Evolutionary conservation across 2,888 invertebrate genomes (phyloP).

Genomic region (Myathropa florea): DNA sequence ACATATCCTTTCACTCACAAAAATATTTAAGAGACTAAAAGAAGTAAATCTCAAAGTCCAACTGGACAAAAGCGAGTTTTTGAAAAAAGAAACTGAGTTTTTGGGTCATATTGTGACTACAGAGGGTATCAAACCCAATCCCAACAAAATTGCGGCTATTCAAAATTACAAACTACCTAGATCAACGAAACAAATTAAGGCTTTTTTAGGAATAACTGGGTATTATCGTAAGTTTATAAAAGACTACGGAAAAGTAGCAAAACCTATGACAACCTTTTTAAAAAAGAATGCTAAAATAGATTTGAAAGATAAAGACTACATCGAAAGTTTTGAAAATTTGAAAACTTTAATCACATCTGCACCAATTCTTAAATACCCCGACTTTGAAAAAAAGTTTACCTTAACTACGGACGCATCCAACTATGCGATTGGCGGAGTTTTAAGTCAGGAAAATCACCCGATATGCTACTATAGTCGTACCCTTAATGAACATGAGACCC

Average conservation of each 20-base stretch:
- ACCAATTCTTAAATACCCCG: constrained; percentile 21
- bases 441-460: neutral
- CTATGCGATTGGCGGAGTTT: neutral
- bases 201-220: constrained; percentile 6
- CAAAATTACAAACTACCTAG: neutral
- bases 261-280: constrained; percentile 9
- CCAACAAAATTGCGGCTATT: neutral
- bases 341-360: constrained; percentile 10
- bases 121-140: constrained; percentile 59
- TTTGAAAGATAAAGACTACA: neutral
- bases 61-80: constrained; percentile 47
- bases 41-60: constrained; percentile 58
- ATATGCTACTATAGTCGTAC: constrained; percentile 19
- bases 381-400: constrained; percentile 18
- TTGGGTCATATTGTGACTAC: constrained; percentile 73
- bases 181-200: neutral
- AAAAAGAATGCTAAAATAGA: constrained; percentile 8
- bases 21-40: constrained; percentile 2
- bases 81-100: constrained; percentile 52
- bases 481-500: constrained; percentile 11
- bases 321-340: constrained; percentile 19
- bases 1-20: neutral
- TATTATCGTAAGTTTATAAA: constrained; percentile 12
- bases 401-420: constrained; percentile 46
- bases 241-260: constrained; percentile 10